Base-by-base conservation (phyloP, 2,888 invertebrate species). In the Griposia aprilina region DNA sequence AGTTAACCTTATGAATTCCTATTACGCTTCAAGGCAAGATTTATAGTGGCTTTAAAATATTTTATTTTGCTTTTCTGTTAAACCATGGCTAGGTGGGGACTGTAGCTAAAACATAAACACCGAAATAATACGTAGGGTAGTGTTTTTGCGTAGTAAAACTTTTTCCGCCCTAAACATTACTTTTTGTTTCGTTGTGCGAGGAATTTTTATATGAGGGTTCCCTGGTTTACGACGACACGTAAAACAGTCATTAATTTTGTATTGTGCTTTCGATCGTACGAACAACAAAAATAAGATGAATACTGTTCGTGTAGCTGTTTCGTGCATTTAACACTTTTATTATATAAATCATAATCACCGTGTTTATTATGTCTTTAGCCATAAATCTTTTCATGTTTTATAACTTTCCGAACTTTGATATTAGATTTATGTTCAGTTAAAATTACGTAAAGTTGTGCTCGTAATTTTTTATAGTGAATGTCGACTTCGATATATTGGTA, bases 171-270 rank as follows among this genome's bases (percentile, higher is more conserved):
- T 76, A 84, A 87, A 85, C 90, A 82, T 84, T 86, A 82, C 87
- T 87, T 87, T 88, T 85, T 86, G 87, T 89, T 89, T 88, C 87
- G 87, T 81, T 80, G 89, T 88, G 88, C 84, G 82, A 87, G 89
- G 89, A 90, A 92, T 90, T 91, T 90, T 90, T 91, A 91, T 91
- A 90, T 90, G 90, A 91, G 91, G 91, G 90, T 89, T 87, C 79
- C 84, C 84, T 84, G 92, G 90, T 92, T 93, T 93, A 93, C 91
- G 92, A 91, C 90, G 78, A 86, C 92, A 92, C 93, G 93, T 94
- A 93, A 93, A 93, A 90, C 88, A 88, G 85, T 90, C 93, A 93
- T 94, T 94, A 94, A 93, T 93, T 91, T 93, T 93, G 93, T 91
- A 94, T 92, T 92, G 93, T 93, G 85, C 86, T 90, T 87, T 87